phyloP scores from a whole-genome alignment of 1,140 invertebrate genomes.

The Ridgeia piscesae region DNA sequence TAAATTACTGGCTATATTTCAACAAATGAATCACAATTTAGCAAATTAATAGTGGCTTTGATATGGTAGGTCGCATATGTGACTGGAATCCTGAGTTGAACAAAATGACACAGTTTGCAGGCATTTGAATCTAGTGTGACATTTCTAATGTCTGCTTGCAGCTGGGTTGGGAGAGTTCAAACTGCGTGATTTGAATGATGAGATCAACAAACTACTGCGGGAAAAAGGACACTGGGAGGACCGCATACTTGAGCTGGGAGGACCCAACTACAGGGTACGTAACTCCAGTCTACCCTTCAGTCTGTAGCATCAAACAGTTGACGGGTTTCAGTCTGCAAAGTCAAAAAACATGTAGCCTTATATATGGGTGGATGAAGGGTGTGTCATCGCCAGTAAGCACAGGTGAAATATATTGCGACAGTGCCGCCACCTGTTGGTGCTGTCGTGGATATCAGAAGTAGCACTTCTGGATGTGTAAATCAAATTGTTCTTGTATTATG shows the following conservation, averaged over 20 bases:
- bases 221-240: constrained; percentile 96
- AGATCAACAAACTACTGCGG: constrained; percentile 96
- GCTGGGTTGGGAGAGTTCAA: constrained; percentile 97
- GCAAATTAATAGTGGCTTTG: constrained; percentile 44
- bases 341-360: too few species aligned
- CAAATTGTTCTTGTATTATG: too few species aligned
- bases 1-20: too few species aligned
- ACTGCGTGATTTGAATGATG: constrained; percentile 97
- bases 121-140: constrained; percentile 28
- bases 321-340: too few species aligned
- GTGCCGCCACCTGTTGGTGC: too few species aligned
- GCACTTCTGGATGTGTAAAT: background rate
- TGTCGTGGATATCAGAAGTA: background rate
- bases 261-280: constrained; percentile 78
- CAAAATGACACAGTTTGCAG: constrained; percentile 6
- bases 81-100: background rate
- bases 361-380: too few species aligned
- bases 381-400: too few species aligned
- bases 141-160: constrained; percentile 56
- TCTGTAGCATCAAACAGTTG: background rate
- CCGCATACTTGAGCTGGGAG: constrained; percentile 91
- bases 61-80: too few species aligned
- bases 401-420: too few species aligned
- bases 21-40: constrained; percentile 93
- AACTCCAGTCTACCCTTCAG: constrained; percentile 51